phyloP scores from a whole-genome alignment of 2,113 vertebrate genomes.

The Lampris incognitus region DNA sequence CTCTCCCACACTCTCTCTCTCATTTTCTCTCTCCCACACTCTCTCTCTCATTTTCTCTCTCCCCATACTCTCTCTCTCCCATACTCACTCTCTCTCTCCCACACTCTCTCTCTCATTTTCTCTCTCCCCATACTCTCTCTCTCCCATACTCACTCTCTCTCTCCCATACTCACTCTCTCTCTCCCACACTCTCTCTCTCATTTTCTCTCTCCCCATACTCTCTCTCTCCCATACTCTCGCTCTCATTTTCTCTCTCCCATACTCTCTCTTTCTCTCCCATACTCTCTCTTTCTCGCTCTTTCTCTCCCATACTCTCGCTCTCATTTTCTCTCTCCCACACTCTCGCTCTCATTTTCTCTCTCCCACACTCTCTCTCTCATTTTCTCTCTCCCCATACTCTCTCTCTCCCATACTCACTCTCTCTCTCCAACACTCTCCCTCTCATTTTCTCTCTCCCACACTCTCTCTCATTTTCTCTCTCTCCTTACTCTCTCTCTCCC shows the following conservation, averaged over 20 bases:
- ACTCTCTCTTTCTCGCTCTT: too few species aligned
- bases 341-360: too few species aligned
- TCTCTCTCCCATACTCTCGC: too few species aligned
- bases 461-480: constrained; percentile 49
- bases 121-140: constrained; percentile 24
- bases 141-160: background rate
- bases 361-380: constrained; percentile 39
- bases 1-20: constrained; percentile 50
- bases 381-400: constrained; percentile 26
- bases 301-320: constrained; percentile 21
- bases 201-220: too few species aligned
- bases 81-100: background rate
- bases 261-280: constrained; percentile 33
- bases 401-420: constrained; percentile 42
- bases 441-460: too few species aligned
- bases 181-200: too few species aligned
- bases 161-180: constrained; percentile 20
- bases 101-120: background rate
- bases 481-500: too few species aligned
- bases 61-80: too few species aligned
- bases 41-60: constrained; percentile 15
- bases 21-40: constrained; percentile 20
- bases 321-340: constrained; percentile 6
- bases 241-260: too few species aligned
- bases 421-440: constrained; percentile 57